Percentiles rank a stretch among this genome's conserved stretches.
phyloP scores from a whole-genome alignment of 2,113 vertebrate species.

The Alosa alosa region DNA sequence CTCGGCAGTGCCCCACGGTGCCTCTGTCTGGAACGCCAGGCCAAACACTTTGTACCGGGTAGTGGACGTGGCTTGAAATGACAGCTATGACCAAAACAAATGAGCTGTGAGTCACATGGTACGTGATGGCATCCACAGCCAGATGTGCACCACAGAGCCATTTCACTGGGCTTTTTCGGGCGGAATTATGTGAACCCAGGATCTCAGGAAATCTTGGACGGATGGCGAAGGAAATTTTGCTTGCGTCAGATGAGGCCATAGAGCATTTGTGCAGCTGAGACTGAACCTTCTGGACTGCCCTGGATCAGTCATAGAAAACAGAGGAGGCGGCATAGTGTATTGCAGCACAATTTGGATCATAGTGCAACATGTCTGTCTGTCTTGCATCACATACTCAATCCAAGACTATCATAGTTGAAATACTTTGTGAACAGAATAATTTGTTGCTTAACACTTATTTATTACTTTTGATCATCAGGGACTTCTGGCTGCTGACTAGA shows the following conservation, averaged over 20 bases:
- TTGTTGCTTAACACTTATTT: neutral
- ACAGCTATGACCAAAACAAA: slow-evolving; percentile 54
- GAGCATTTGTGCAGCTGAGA: neutral
- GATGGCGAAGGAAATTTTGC: neutral
- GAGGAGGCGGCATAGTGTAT: neutral
- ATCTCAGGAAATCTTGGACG: neutral
- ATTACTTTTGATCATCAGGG: neutral
- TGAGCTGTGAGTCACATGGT: slow-evolving; percentile 36
- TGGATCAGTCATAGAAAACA: no score
- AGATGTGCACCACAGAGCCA: slow-evolving; percentile 50
- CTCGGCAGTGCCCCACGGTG: slow-evolving; percentile 43
- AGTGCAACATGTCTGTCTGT: neutral
- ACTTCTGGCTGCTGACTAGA: neutral
- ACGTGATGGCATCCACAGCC: slow-evolving; percentile 46
- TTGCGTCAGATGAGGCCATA: neutral
- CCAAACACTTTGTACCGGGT: slow-evolving; percentile 51
- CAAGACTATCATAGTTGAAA: neutral
- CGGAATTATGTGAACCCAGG: neutral
- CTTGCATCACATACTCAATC: neutral
- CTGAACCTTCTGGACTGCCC: neutral
- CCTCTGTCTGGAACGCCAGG: slow-evolving; percentile 55
- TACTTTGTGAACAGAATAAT: neutral
- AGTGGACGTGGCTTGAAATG: slow-evolving; percentile 32
- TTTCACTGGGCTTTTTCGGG: neutral
- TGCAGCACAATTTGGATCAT: neutral